Evolutionary conservation across 2,797 vertebrate genomes (phyloP).

Genomic region (Euthynnus affinis): DNA sequence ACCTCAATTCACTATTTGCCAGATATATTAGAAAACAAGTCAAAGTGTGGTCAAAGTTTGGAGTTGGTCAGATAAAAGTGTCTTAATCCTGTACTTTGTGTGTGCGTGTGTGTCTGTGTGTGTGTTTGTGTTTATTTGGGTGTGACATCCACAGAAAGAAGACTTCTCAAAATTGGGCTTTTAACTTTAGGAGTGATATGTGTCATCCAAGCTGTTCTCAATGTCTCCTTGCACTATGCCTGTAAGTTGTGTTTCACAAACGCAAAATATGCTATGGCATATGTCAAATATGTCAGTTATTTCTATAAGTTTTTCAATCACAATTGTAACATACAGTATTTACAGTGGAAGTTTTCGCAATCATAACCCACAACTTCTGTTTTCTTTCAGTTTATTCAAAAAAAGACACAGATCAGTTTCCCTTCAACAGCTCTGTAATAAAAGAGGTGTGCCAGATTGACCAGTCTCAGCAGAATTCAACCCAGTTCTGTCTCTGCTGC

Average conservation of each 20-base stretch:
- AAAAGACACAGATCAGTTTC: slow-evolving; percentile 16
- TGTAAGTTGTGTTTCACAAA: slow-evolving; percentile 54
- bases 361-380: neutral
- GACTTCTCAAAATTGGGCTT: slow-evolving; percentile 44
- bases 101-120: neutral
- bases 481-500: slow-evolving; percentile 30
- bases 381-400: slow-evolving; percentile 46
- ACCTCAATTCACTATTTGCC: neutral
- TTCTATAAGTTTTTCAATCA: neutral
- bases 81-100: neutral
- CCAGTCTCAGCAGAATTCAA: slow-evolving; percentile 2
- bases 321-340: neutral
- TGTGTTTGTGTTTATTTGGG: neutral
- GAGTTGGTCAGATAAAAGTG: neutral
- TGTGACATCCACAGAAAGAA: slow-evolving; percentile 29
- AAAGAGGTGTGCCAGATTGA: slow-evolving; percentile 23
- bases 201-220: slow-evolving; percentile 58
- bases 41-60: neutral
- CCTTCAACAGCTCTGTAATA: slow-evolving; percentile 19
- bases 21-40: neutral
- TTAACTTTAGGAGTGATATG: slow-evolving; percentile 56
- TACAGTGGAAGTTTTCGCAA: neutral
- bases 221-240: slow-evolving; percentile 55
- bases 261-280: neutral
- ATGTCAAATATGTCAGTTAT: neutral